Conservation (phyloP, 2,113 vertebrate species). For the Echinops telfairi region DNA sequence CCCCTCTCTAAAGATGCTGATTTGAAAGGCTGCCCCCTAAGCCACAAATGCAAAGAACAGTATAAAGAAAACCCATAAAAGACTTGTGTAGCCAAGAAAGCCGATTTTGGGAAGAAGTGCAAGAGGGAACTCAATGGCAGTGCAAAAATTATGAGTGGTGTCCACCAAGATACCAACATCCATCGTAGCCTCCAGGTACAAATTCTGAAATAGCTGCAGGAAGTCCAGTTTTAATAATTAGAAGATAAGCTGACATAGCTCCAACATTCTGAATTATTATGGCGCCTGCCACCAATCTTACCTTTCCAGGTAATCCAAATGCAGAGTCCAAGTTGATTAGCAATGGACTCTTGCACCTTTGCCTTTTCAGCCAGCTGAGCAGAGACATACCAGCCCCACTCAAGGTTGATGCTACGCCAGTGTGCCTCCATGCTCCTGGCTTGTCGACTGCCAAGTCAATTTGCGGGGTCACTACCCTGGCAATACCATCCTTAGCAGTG, state of each 20-base stretch:
- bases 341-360: constrained; percentile 76
- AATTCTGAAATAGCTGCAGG: neutral
- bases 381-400: constrained; percentile 81
- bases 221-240: neutral
- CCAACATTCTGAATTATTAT: constrained; percentile 95
- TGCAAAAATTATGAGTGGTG: constrained; percentile 91
- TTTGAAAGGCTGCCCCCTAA: constrained; percentile 83
- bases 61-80: constrained; percentile 96
- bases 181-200: constrained; percentile 59
- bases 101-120: constrained; percentile 95
- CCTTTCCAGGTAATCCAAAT: constrained; percentile 90
- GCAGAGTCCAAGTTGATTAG: constrained; percentile 73
- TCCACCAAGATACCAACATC: constrained; percentile 95
- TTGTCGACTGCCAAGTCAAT: neutral
- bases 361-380: constrained; percentile 37
- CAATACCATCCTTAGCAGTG: fast-evolving
- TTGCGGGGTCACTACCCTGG: neutral
- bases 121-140: constrained; percentile 93
- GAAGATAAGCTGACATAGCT: constrained; percentile 86
- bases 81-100: constrained; percentile 98
- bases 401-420: neutral
- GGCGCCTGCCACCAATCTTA: constrained; percentile 89
- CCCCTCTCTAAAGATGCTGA: constrained; percentile 6
- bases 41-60: constrained; percentile 95
- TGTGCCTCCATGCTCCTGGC: constrained; percentile 53